Evolutionary conservation across 2,113 vertebrate genomes (phyloP).

Genomic region (Zosterops lateralis): DNA sequence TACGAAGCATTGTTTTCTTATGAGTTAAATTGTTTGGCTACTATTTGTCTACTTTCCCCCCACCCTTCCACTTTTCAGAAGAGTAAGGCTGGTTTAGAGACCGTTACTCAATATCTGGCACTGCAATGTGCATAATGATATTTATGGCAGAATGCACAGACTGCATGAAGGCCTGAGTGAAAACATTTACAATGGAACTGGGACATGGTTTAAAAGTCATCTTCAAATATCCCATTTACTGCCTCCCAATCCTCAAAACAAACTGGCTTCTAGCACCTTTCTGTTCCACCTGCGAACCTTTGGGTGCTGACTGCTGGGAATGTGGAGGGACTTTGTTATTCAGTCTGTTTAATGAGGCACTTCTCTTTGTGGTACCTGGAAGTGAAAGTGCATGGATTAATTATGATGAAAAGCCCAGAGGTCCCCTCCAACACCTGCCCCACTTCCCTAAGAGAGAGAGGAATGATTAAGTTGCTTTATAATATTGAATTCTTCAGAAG

Average conservation of each 20-base stretch:
- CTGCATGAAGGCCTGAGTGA: background rate
- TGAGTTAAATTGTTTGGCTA: background rate
- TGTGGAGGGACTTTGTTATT: conserved; percentile 80
- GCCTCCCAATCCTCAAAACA: background rate
- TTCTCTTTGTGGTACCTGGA: conserved; percentile 84
- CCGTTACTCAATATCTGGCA: background rate
- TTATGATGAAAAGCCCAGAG: background rate
- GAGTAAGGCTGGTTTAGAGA: background rate
- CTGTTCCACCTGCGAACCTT: conserved; percentile 80
- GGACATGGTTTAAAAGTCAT: background rate
- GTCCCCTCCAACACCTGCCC: conserved; percentile 5
- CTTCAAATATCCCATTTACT: background rate
- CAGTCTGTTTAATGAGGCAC: conserved; percentile 87
- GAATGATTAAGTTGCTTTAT: background rate
- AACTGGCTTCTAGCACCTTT: conserved; percentile 79
- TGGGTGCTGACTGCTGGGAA: conserved; percentile 78
- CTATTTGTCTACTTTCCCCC: background rate
- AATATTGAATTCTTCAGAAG: background rate
- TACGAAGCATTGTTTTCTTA: background rate
- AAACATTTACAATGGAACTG: background rate
- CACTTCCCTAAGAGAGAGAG: background rate
- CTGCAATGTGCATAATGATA: background rate
- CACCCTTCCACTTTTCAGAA: background rate
- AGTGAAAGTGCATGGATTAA: conserved; percentile 70
- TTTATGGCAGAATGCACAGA: background rate